Evolutionary conservation across 2,888 invertebrate genomes (phyloP).

Genomic region (Phalera bucephala): DNA sequence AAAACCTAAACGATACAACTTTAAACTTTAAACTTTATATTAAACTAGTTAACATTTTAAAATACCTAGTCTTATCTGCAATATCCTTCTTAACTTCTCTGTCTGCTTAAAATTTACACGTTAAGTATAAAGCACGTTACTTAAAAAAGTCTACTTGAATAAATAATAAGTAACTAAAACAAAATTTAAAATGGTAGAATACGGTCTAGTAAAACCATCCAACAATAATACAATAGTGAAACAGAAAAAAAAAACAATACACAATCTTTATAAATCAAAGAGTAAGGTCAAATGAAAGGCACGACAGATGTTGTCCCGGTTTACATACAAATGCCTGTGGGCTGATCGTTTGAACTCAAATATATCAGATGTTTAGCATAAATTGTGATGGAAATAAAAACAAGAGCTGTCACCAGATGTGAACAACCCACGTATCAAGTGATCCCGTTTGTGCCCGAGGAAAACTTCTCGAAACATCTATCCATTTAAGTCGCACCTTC

Average conservation of each 20-base stretch:
- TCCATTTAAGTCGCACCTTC: constrained; percentile 9
- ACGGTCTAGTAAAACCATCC: too few species aligned
- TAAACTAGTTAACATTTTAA: too few species aligned
- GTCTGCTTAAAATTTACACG: too few species aligned
- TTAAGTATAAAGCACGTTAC: too few species aligned
- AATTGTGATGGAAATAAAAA: constrained; percentile 58
- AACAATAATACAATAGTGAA: not conserved
- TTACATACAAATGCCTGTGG: constrained; percentile 61
- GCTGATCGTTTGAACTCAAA: constrained; percentile 55
- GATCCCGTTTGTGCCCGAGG: constrained; percentile 15
- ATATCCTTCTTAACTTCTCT: too few species aligned
- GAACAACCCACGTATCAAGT: constrained; percentile 21
- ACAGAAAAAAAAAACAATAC: constrained; percentile 8
- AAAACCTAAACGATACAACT: too few species aligned
- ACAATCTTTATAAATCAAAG: constrained; percentile 34
- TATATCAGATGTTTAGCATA: constrained; percentile 68
- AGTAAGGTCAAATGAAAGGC: constrained; percentile 43
- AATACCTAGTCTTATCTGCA: too few species aligned
- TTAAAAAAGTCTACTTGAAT: too few species aligned
- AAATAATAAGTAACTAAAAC: too few species aligned
- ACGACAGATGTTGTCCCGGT: constrained; percentile 53
- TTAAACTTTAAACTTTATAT: too few species aligned
- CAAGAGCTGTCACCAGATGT: constrained; percentile 38
- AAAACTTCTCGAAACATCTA: constrained; percentile 13
- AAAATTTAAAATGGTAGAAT: too few species aligned